Conservation (phyloP, 2,113 vertebrate species). For the Psettodes erumei region DNA sequence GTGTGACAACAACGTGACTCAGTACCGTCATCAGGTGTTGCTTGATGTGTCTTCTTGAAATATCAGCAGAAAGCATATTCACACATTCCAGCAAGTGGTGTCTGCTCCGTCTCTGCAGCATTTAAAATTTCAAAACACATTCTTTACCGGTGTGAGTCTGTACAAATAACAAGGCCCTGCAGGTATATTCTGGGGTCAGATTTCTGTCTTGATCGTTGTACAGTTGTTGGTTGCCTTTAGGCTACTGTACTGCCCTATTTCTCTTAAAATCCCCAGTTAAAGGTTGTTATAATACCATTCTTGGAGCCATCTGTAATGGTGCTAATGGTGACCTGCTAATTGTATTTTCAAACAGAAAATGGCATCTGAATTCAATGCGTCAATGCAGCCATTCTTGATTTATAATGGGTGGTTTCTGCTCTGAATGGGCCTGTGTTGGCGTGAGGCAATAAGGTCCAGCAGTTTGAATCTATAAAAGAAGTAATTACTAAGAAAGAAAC, state of each 20-base stretch:
- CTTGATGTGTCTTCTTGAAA: slow-evolving; percentile 33
- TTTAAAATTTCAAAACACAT: background rate
- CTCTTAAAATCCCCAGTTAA: slow-evolving; percentile 9
- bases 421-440: slow-evolving; percentile 46
- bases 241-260: slow-evolving; percentile 8
- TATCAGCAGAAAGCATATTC: slow-evolving; percentile 8
- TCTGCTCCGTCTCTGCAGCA: background rate
- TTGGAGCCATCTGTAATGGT: slow-evolving; percentile 32
- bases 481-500: slow-evolving; percentile 72
- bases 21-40: slow-evolving; percentile 15
- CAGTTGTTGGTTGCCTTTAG: slow-evolving; percentile 6
- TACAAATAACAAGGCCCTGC: background rate
- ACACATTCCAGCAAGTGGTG: slow-evolving; percentile 18
- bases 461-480: slow-evolving; percentile 73
- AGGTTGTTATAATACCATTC: slow-evolving; percentile 13
- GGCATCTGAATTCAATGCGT: slow-evolving; percentile 59
- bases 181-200: slow-evolving; percentile 15
- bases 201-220: slow-evolving; percentile 4
- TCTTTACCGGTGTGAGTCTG: slow-evolving; percentile 3
- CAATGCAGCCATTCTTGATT: slow-evolving; percentile 56
- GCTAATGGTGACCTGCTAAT: slow-evolving; percentile 63
- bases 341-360: slow-evolving; percentile 62
- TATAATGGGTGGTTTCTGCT: slow-evolving; percentile 60
- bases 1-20: slow-evolving; percentile 33
- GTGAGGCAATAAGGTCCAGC: slow-evolving; percentile 49